Base-by-base conservation (phyloP, 2,888 invertebrate species). In the Mimas tiliae region DNA sequence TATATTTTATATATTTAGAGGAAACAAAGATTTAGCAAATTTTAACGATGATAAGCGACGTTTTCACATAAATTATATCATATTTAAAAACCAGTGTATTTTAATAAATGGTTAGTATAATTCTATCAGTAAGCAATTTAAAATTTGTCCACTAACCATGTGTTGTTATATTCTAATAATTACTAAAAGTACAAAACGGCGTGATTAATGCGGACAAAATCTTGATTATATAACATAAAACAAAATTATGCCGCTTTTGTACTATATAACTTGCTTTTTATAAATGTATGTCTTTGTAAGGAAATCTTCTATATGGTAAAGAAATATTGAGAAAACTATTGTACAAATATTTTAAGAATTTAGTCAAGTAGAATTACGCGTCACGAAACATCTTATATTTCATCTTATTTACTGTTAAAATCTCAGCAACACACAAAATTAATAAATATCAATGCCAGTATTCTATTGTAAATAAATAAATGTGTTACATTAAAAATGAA, bases 381-480 rank as follows among this genome's bases (percentile, higher is more conserved):
- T 58, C 42, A 58, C 67, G 67, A 63, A 50, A 47, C 6, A 55
- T 48, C 19, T 58, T 48, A 47, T 48, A 58, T 55, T 64, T 58
- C 27, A 27, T 27, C 34, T 65, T 34, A 65, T 9, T 38, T 38
- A 53, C 53, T 50, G 9, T n/a, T 58, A 33, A 55, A 47, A 55
- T 33, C 47, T 58, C 48, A 55, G 72, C 72, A 78, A 74, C 27
- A 73, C 73, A 72, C 72, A 80, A 81, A 74, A 82, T 77, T 83
- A 83, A 80, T 81, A 83, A 84, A 84, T 84, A 86, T 90, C 83
- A 87, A 90, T 89, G 91, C 92, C 93, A 93, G 93, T 93, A 93
- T 93, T 93, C 88, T 88, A 91, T 84, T 92, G 91, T 93, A 93
- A 89, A 93, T 92, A 92, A 66, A 75, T 88, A 79, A 88, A 88